Evolutionary conservation across 2,888 invertebrate species (phyloP).

Genomic region (Pherbina coryleti): DNA sequence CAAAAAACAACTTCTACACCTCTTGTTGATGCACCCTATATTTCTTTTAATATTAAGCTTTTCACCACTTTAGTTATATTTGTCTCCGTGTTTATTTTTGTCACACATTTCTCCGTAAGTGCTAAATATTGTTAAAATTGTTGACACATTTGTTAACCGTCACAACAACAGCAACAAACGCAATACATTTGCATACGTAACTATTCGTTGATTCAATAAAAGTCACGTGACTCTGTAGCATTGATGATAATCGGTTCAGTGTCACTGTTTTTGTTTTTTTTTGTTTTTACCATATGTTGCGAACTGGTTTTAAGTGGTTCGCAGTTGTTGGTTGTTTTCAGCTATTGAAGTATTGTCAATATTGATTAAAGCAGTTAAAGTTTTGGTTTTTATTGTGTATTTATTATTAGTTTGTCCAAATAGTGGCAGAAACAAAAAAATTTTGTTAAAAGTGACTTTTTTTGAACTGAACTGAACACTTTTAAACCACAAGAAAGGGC

Average conservation of each 20-base stretch:
- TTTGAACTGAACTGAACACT: no score
- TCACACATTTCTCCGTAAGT: neutral
- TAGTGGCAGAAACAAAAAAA: no score
- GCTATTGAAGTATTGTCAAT: no score
- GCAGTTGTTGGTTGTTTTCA: no score
- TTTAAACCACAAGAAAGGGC: no score
- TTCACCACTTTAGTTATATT: neutral
- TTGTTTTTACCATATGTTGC: neutral
- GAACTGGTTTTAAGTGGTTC: no score
- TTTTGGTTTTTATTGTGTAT: no score
- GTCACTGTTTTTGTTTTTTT: neutral
- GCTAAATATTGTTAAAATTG: neutral
- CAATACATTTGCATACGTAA: neutral
- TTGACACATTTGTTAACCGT: neutral
- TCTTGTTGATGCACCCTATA: no score
- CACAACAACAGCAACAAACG: neutral
- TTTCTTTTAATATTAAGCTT: neutral
- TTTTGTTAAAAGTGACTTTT: no score
- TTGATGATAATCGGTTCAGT: neutral
- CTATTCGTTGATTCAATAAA: neutral
- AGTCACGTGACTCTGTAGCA: constrained; percentile 1
- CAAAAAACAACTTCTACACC: no score
- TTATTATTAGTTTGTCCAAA: no score
- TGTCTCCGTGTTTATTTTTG: neutral
- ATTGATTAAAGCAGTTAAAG: no score